Conservation (phyloP, 2,888 invertebrate species). For the Caenorhabditis virilis region DNA sequence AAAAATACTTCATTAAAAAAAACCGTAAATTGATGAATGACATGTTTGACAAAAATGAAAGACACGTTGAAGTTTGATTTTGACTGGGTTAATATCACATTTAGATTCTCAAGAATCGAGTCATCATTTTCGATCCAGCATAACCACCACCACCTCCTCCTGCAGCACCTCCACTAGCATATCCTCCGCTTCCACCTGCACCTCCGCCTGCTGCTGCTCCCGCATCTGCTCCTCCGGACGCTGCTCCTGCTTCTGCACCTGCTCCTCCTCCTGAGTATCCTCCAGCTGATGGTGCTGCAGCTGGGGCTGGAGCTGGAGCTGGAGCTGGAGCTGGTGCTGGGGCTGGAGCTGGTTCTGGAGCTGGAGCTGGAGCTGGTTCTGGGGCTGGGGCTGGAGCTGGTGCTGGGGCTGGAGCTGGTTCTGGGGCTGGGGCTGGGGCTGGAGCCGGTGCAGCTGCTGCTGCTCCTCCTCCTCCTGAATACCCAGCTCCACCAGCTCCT, state of each 20-base stretch:
- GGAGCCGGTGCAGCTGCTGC: constrained; percentile 1
- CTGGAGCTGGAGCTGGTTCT: neutral
- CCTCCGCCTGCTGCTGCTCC: neutral
- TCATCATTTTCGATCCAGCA: neutral
- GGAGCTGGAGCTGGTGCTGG: neutral
- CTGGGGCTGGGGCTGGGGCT: constrained; percentile 68
- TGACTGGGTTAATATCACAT: too few species aligned
- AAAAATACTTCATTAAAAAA: neutral
- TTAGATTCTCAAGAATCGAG: too few species aligned
- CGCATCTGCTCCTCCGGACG: neutral
- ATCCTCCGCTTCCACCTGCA: neutral
- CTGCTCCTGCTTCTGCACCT: neutral
- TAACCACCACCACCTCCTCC: constrained; percentile 10
- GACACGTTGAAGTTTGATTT: too few species aligned
- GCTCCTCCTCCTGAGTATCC: constrained; percentile 1
- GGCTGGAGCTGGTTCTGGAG: neutral
- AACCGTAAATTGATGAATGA: neutral
- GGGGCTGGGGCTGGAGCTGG: constrained; percentile 1
- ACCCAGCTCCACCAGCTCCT: neutral
- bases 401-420: neutral
- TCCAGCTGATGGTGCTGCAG: too few species aligned
- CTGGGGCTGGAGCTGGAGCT: constrained; percentile 1
- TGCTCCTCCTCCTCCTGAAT: neutral
- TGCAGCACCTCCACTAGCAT: constrained; percentile 4
- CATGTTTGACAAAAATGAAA: neutral